phyloP scores from a whole-genome alignment of 2,113 vertebrate genomes.

The Sinocyclocheilus anshuiensis region DNA sequence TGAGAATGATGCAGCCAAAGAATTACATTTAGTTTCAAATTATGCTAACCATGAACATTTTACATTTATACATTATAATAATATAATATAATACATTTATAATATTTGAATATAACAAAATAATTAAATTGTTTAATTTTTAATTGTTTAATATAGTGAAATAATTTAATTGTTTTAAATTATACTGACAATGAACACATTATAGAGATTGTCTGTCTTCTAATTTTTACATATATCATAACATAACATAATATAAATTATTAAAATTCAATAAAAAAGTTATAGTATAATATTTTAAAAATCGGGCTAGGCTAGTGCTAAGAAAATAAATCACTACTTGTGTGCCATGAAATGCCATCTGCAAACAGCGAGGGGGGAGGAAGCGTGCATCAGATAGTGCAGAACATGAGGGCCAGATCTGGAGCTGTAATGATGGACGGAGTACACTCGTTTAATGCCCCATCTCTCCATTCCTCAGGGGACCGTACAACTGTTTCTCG shows the following conservation, averaged over 20 bases:
- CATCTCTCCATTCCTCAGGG: conserved; percentile 56
- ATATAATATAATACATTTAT: too few relatives aligned
- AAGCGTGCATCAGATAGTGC: conserved; percentile 31
- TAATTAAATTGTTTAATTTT: too few relatives aligned
- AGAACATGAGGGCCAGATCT: conserved; percentile 50
- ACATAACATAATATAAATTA: not conserved
- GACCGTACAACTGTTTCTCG: conserved; percentile 59
- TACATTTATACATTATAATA: too few relatives aligned
- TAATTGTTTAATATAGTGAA: too few relatives aligned
- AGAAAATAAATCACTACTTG: not conserved
- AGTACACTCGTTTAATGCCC: conserved; percentile 59
- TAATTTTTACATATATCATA: not conserved
- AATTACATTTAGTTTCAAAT: too few relatives aligned
- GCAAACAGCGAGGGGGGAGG: not conserved
- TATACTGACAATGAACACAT: not conserved
- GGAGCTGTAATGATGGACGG: conserved; percentile 58
- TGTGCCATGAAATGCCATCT: not conserved
- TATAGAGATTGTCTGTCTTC: not conserved
- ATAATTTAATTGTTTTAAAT: not conserved
- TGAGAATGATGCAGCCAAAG: too few relatives aligned
- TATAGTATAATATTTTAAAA: too few relatives aligned
- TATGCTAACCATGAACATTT: too few relatives aligned
- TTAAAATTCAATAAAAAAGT: not conserved
- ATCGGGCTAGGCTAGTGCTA: not conserved
- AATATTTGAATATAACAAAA: too few relatives aligned